Conservation (phyloP, 2,888 invertebrate genomes). For the Plutella xylostella region DNA sequence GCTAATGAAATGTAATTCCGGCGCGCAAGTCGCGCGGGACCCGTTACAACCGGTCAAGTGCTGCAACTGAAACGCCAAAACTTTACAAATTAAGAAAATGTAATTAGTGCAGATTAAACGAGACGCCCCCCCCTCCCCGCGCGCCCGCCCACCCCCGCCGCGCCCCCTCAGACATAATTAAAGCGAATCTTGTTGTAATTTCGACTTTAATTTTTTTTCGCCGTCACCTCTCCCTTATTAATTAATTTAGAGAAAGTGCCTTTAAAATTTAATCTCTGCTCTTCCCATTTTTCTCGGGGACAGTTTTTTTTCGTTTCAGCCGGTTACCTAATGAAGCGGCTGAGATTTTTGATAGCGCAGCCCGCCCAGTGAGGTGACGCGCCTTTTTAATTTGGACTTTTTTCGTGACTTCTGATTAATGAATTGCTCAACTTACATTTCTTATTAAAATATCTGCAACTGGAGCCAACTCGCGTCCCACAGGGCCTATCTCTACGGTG, state of each 20-base stretch:
- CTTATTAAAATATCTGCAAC: slow-evolving; percentile 29
- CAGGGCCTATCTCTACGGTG: too few species aligned
- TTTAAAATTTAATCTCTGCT: slow-evolving; percentile 63
- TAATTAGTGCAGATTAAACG: slow-evolving; percentile 44
- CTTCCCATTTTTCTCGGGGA: slow-evolving; percentile 40
- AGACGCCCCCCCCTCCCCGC: slow-evolving; percentile 19
- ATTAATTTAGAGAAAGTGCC: slow-evolving; percentile 61
- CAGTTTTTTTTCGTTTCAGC: slow-evolving; percentile 36
- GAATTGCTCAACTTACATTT: slow-evolving; percentile 27
- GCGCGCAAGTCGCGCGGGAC: slow-evolving; percentile 24
- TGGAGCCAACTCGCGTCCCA: too few species aligned
- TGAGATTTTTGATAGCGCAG: slow-evolving; percentile 50
- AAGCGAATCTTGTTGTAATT: slow-evolving; percentile 67
- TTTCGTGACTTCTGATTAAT: slow-evolving; percentile 38
- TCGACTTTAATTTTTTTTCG: slow-evolving; percentile 65
- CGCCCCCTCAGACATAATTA: slow-evolving; percentile 54
- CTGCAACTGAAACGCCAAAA: slow-evolving; percentile 29
- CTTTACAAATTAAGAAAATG: slow-evolving; percentile 68
- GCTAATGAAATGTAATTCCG: too few species aligned
- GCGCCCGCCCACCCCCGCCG: slow-evolving; percentile 26
- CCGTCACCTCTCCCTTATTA: slow-evolving; percentile 53
- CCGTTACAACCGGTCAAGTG: slow-evolving; percentile 26
- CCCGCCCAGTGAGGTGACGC: neutral
- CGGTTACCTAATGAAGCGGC: slow-evolving; percentile 49
- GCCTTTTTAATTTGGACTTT: slow-evolving; percentile 30